Percentiles rank a stretch among this genome's conserved stretches.
These are phyloP conservation scores for Tragelaphus imberbis DNA, from an alignment of 2,113 vertebrate genomes.

Conservation along the genomic window DNA sequence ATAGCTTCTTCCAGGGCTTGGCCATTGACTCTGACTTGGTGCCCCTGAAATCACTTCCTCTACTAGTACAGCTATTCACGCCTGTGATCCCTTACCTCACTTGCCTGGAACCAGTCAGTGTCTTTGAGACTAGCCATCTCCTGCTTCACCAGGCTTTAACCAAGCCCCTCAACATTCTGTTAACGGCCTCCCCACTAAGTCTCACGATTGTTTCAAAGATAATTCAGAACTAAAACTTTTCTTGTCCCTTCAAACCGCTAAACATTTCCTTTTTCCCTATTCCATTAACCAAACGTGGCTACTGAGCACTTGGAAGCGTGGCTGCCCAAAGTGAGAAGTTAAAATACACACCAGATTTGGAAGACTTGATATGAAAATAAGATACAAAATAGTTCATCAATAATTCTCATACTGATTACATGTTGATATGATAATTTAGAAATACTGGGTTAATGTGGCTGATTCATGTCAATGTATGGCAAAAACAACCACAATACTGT, in stretches of 20 bases:
- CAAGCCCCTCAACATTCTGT: not conserved
- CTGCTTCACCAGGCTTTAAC: not conserved
- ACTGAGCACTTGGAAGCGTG: not conserved
- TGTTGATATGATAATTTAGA: not conserved
- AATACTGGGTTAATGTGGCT: not conserved
- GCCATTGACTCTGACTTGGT: not conserved
- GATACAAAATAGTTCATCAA: not conserved
- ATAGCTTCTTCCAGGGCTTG: not conserved
- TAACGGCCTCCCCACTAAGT: not conserved
- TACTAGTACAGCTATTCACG: not conserved
- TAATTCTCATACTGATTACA: not conserved
- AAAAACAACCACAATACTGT: not conserved
- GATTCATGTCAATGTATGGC: not conserved
- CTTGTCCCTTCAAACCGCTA: not conserved
- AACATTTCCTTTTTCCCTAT: not conserved
- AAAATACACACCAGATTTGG: not conserved
- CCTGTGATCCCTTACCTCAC: not conserved
- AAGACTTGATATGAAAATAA: not conserved
- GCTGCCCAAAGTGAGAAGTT: not conserved
- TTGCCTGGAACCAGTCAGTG: not conserved
- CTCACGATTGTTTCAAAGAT: not conserved
- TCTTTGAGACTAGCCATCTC: not conserved
- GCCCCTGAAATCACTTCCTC: not conserved
- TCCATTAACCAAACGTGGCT: not conserved
- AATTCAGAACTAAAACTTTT: constrained; percentile 15